Percentiles rank a stretch among this genome's conserved stretches.
Evolutionary conservation across 2,888 invertebrate genomes (phyloP).

Genomic region (Campoplex nolae): DNA sequence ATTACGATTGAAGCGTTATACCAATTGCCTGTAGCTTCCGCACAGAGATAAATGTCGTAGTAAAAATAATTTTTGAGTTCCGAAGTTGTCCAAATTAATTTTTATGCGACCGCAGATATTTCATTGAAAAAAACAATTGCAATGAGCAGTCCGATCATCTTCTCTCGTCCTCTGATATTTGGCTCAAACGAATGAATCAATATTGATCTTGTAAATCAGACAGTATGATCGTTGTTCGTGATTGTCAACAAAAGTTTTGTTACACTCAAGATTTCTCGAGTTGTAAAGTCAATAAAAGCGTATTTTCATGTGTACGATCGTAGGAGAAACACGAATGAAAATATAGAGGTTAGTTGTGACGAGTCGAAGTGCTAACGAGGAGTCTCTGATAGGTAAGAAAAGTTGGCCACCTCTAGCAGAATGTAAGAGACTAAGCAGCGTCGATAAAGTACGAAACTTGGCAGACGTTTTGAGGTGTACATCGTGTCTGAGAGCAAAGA

Average conservation of each 20-base stretch:
- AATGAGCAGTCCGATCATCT: too few relatives aligned
- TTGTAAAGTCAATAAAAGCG: background rate
- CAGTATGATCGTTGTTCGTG: background rate
- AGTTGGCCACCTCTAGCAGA: background rate
- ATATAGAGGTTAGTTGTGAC: background rate
- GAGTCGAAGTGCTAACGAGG: slow-evolving; percentile 5
- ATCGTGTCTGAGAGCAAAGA: slow-evolving; percentile 48
- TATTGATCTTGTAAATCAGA: background rate
- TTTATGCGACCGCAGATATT: too few relatives aligned
- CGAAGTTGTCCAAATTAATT: too few relatives aligned
- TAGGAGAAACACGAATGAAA: background rate
- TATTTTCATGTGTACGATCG: background rate
- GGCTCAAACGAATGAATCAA: background rate
- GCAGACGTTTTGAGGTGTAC: slow-evolving; percentile 58
- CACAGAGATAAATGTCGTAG: too few relatives aligned
- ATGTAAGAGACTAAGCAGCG: slow-evolving; percentile 1
- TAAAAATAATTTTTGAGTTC: too few relatives aligned
- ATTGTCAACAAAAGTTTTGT: background rate
- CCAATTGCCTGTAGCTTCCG: too few relatives aligned
- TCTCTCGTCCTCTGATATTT: too few relatives aligned
- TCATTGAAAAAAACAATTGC: too few relatives aligned
- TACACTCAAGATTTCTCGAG: background rate
- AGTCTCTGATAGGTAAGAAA: background rate
- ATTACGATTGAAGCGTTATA: too few relatives aligned
- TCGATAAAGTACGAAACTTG: slow-evolving; percentile 52